Percentiles rank a stretch among this genome's conserved stretches.
These are phyloP conservation scores for Oreonectes daqikongensis DNA, from an alignment of 2,797 vertebrate genomes.

Conservation along the genomic window DNA sequence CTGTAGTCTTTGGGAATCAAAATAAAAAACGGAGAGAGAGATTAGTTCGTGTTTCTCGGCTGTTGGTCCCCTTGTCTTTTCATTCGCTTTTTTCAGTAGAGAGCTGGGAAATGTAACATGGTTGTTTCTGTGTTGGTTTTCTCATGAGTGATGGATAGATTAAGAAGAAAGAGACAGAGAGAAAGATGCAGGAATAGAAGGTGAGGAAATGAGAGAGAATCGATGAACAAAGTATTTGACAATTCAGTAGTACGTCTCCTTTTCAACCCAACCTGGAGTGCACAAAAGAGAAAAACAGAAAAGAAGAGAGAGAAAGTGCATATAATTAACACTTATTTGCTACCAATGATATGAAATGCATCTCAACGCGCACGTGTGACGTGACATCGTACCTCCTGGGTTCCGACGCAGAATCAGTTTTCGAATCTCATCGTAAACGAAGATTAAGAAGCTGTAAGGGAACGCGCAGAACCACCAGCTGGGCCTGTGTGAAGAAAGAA, in stretches of 20 bases:
- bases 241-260: conserved; percentile 81
- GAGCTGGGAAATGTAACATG: conserved; percentile 26
- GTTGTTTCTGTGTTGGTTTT: conserved; percentile 41
- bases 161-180: conserved; percentile 43
- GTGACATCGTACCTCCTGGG: conserved; percentile 80
- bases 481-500: conserved; percentile 72
- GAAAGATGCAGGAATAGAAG: conserved; percentile 49
- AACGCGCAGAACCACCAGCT: conserved; percentile 97
- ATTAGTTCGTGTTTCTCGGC: conserved; percentile 59
- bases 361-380: background rate
- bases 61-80: conserved; percentile 64
- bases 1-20: conserved; percentile 64
- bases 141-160: conserved; percentile 27
- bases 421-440: conserved; percentile 92
- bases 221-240: conserved; percentile 69
- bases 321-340: background rate
- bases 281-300: conserved; percentile 50
- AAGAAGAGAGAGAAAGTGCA: conserved; percentile 6
- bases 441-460: conserved; percentile 96
- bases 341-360: background rate
- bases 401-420: conserved; percentile 91
- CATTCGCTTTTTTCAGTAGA: background rate
- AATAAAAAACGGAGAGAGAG: conserved; percentile 42
- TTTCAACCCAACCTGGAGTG: conserved; percentile 80
- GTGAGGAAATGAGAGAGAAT: conserved; percentile 49